phyloP scores from a whole-genome alignment of 2,888 invertebrate genomes.

The Ischnus inquisitorius region DNA sequence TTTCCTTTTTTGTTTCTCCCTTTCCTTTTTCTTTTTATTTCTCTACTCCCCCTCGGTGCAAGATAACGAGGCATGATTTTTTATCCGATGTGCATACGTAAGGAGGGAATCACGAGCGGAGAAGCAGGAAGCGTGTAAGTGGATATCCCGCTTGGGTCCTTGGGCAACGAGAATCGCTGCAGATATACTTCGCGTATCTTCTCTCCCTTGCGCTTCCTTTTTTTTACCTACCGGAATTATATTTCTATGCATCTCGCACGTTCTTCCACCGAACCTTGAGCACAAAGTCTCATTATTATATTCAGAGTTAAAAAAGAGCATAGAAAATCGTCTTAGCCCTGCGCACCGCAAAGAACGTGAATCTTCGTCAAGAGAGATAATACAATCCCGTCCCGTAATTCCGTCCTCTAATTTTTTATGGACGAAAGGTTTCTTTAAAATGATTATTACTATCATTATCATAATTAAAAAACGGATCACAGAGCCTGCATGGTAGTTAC shows the following conservation, averaged over 20 bases:
- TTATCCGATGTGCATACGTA: slow-evolving; percentile 69
- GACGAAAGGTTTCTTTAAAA: background rate
- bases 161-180: slow-evolving; percentile 18
- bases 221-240: background rate
- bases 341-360: background rate
- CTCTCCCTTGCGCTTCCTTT: background rate
- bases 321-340: background rate
- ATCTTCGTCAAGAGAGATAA: background rate
- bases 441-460: too few relatives aligned
- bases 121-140: slow-evolving; percentile 67
- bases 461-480: too few relatives aligned
- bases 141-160: slow-evolving; percentile 44
- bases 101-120: slow-evolving; percentile 46
- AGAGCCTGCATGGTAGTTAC: too few relatives aligned
- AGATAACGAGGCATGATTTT: slow-evolving; percentile 65
- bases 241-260: background rate
- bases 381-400: background rate
- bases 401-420: background rate
- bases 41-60: slow-evolving; percentile 47
- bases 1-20: slow-evolving; percentile 35
- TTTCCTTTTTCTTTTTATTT: slow-evolving; percentile 44
- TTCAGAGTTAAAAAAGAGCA: slow-evolving; percentile 36
- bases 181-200: background rate
- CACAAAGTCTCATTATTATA: slow-evolving; percentile 45
- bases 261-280: slow-evolving; percentile 41